phyloP scores from a whole-genome alignment of 30 jellyfish, hydroid and myxozoan species.

The Catostylus mosaicus region DNA sequence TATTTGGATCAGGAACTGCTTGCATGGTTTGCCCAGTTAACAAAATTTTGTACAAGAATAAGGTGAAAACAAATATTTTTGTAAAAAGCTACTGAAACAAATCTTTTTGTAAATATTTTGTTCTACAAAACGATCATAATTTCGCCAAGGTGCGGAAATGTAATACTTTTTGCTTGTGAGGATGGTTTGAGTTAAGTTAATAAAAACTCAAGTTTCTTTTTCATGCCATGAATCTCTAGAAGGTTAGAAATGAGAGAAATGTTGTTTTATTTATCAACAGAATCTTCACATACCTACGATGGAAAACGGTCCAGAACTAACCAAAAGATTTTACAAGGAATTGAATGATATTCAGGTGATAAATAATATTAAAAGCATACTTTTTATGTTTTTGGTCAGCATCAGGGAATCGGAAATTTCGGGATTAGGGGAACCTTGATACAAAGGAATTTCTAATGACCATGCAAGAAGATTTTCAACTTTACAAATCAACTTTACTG shows the following conservation, averaged over 20 bases:
- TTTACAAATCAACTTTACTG: background rate
- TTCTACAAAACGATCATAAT: too few relatives aligned
- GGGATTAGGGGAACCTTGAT: background rate
- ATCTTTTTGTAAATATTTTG: too few relatives aligned
- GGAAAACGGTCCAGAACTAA: conserved; percentile 82
- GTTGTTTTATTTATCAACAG: conserved; percentile 32
- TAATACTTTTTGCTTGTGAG: too few relatives aligned
- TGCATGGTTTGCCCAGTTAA: conserved; percentile 95
- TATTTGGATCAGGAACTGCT: conserved; percentile 98
- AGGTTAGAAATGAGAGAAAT: too few relatives aligned
- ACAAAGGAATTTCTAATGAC: background rate
- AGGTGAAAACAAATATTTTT: too few relatives aligned
- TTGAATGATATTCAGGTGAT: conserved; percentile 93
- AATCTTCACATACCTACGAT: conserved; percentile 70
- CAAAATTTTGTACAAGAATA: conserved; percentile 63
- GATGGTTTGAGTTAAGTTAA: too few relatives aligned
- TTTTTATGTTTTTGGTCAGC: background rate
- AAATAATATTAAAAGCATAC: too few relatives aligned
- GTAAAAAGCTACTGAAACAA: too few relatives aligned
- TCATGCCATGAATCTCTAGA: too few relatives aligned
- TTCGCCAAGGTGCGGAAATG: too few relatives aligned
- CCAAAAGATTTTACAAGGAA: conserved; percentile 77
- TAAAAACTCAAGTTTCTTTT: too few relatives aligned
- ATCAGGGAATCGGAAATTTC: background rate
- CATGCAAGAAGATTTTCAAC: background rate